phyloP scores from a whole-genome alignment of 2,888 invertebrate genomes.

The Drosophila merina region DNA sequence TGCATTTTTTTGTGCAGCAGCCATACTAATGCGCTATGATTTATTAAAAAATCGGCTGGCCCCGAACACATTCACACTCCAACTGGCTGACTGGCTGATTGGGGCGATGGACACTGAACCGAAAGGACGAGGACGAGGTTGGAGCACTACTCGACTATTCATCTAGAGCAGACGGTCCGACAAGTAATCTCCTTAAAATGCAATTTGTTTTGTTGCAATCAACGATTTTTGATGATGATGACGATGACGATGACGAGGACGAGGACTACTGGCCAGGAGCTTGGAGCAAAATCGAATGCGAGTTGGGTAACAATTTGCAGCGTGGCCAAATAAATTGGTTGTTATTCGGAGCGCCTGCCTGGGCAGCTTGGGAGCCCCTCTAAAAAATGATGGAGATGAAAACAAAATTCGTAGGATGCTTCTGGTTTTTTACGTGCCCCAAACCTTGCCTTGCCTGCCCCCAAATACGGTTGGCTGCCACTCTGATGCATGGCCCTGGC shows the following conservation, averaged over 20 bases:
- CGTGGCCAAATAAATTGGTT: conserved; percentile 77
- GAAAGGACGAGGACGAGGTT: conserved; percentile 4
- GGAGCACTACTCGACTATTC: conserved; percentile 42
- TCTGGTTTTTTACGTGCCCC: conserved; percentile 66
- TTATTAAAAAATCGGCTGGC: conserved; percentile 60
- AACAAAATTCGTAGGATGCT: conserved; percentile 71
- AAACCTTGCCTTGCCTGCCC: conserved; percentile 57
- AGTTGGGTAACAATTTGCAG: conserved; percentile 76
- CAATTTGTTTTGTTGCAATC: conserved; percentile 79
- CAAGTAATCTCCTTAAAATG: conserved; percentile 76
- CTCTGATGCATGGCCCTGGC: conserved; percentile 73
- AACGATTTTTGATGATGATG: conserved; percentile 78
- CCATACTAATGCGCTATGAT: conserved; percentile 67
- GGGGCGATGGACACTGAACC: conserved; percentile 13
- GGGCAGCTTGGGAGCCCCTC: not conserved
- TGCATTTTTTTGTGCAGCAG: conserved; percentile 32
- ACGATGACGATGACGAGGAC: conserved; percentile 51
- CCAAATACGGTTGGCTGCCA: conserved; percentile 71
- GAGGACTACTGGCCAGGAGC: conserved; percentile 27
- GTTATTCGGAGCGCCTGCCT: conserved; percentile 58
- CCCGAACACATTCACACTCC: conserved; percentile 11
- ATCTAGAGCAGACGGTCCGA: conserved; percentile 49
- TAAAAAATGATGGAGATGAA: conserved; percentile 45
- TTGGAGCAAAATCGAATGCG: conserved; percentile 66
- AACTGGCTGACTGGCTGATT: not conserved